Conservation (phyloP, 2,113 vertebrate genomes). For the Bos javanicus region DNA sequence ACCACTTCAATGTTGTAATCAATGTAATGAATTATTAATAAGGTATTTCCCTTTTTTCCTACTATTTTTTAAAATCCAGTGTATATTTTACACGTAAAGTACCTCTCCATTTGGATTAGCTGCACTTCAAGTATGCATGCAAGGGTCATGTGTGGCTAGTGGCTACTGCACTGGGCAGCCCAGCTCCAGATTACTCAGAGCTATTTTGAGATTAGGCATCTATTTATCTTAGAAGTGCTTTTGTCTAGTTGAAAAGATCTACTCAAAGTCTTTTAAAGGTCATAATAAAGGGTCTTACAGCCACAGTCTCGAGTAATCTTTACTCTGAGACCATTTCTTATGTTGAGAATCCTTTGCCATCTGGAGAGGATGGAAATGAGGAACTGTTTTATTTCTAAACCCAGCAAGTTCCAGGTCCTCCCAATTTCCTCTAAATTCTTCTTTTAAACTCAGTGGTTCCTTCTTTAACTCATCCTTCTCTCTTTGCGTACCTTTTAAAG, state of each 20-base stretch:
- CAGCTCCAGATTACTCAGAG: background rate
- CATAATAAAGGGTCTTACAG: background rate
- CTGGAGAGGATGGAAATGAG: background rate
- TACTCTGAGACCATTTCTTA: background rate
- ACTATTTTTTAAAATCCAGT: background rate
- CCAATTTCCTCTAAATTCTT: background rate
- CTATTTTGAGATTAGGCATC: background rate
- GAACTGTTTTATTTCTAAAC: background rate
- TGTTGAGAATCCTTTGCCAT: background rate
- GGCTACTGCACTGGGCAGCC: background rate
- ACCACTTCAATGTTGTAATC: background rate
- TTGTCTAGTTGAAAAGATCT: background rate
- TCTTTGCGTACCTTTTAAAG: background rate
- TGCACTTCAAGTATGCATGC: background rate
- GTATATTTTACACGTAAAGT: background rate
- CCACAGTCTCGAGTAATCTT: background rate
- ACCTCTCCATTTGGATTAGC: background rate
- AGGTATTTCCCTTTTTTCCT: background rate
- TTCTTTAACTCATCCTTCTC: background rate
- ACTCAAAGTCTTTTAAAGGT: background rate
- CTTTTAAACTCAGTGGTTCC: background rate
- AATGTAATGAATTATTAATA: background rate
- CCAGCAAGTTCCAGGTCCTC: background rate
- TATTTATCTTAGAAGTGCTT: background rate
- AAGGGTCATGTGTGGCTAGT: background rate